Evolutionary conservation across 2,797 vertebrate genomes (phyloP).

Genomic region (Tokudaia tokunoshimensis): DNA sequence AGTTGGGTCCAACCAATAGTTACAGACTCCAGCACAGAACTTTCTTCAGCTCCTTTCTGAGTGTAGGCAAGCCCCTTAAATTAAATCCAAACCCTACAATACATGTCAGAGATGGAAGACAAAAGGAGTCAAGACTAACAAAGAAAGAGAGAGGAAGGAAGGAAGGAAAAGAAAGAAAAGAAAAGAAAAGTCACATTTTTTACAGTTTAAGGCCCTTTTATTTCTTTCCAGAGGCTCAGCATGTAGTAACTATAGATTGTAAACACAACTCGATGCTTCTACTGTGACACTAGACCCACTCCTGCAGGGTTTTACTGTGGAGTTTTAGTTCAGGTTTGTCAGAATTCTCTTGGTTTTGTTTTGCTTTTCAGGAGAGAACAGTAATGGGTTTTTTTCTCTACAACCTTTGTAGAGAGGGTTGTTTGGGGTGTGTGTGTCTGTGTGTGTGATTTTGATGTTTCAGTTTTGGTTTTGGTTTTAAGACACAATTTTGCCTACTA

Average conservation of each 20-base stretch:
- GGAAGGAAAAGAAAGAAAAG: background rate
- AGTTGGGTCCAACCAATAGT: background rate
- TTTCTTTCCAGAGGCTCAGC: constrained; percentile 68
- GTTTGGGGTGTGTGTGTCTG: background rate
- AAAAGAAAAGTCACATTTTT: background rate
- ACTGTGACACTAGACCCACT: constrained; percentile 65
- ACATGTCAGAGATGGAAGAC: background rate
- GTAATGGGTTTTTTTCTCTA: background rate
- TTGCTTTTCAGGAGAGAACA: background rate
- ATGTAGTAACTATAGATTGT: constrained; percentile 56
- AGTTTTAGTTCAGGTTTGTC: background rate
- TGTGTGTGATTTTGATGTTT: background rate
- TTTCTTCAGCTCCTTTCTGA: background rate
- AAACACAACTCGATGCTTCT: constrained; percentile 10
- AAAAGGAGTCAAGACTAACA: background rate
- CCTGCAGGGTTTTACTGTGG: constrained; percentile 73
- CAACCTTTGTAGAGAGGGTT: background rate
- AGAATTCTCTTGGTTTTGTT: background rate
- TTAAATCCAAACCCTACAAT: background rate
- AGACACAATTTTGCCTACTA: background rate
- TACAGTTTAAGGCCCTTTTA: background rate
- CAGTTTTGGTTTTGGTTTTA: background rate
- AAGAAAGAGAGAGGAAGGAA: background rate
- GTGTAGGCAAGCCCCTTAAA: background rate
- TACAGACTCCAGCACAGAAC: background rate